phyloP scores from a whole-genome alignment of 1,140 invertebrate genomes.

The Paraescarpia echinospica region DNA sequence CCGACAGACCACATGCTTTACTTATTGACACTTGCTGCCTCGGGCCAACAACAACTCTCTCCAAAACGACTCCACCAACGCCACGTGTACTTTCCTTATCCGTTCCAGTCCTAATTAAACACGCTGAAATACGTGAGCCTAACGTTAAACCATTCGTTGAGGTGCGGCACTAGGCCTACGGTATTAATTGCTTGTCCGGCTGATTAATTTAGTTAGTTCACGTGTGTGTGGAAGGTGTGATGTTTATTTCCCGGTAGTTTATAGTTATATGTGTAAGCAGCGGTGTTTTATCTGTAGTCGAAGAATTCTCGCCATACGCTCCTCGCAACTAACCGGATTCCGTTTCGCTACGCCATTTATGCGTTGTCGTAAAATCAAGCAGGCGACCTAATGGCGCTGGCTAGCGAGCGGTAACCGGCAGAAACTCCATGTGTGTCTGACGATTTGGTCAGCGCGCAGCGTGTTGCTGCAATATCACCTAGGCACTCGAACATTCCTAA shows the following conservation, averaged over 20 bases:
- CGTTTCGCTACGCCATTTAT: neutral
- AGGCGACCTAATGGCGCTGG: neutral
- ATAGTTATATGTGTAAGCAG: neutral
- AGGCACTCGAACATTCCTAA: neutral
- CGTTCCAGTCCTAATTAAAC: neutral
- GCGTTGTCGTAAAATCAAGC: neutral
- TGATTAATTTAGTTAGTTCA: neutral
- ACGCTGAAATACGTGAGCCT: neutral
- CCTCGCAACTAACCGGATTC: neutral
- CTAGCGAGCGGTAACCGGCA: neutral
- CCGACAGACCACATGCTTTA: no score
- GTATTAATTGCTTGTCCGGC: neutral
- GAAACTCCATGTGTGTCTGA: neutral
- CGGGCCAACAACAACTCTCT: neutral
- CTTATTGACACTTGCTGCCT: no score
- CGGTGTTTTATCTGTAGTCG: neutral
- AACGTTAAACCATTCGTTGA: no score
- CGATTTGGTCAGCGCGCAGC: neutral
- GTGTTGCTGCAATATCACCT: neutral
- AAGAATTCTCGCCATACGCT: neutral
- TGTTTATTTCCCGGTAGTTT: neutral
- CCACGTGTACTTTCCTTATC: neutral
- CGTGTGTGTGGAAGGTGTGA: neutral
- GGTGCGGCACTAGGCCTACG: no score
- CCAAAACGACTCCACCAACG: neutral